Conservation (phyloP, 2,113 vertebrate species). For the Semnopithecus entellus region DNA sequence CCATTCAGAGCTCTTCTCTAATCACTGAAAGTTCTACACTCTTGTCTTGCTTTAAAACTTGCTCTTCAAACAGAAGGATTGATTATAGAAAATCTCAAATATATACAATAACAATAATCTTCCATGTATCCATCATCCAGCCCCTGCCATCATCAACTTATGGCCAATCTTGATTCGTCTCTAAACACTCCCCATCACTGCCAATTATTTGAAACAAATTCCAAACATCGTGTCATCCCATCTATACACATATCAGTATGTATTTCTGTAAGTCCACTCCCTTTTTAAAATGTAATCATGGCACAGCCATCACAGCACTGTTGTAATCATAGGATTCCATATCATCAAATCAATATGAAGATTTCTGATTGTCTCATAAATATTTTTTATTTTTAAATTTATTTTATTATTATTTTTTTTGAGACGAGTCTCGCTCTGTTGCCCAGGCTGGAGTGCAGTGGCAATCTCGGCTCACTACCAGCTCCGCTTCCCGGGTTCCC, state of each 20-base stretch:
- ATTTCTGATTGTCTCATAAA: neutral
- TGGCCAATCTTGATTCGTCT: neutral
- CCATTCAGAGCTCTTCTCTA: neutral
- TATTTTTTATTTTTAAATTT: neutral
- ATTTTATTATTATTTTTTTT: too few species aligned
- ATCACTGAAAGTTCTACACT: neutral
- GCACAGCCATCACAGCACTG: neutral
- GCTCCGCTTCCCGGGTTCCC: too few species aligned
- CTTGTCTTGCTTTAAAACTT: neutral
- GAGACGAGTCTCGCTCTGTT: too few species aligned
- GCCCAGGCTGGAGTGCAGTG: too few species aligned
- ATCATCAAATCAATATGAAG: neutral
- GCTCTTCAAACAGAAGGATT: constrained; percentile 8
- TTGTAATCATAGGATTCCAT: neutral
- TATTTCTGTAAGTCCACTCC: neutral
- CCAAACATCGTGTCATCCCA: neutral
- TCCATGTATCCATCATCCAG: neutral
- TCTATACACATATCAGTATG: neutral
- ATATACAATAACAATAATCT: neutral
- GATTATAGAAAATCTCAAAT: neutral
- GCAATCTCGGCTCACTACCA: too few species aligned
- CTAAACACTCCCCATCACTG: neutral
- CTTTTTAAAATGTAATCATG: neutral
- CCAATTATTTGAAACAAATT: neutral
- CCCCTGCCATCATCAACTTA: neutral